Percentiles rank a stretch among this genome's conserved stretches.
Evolutionary conservation across 2,113 vertebrate species (phyloP).

Genomic region (Callospermophilus lateralis): DNA sequence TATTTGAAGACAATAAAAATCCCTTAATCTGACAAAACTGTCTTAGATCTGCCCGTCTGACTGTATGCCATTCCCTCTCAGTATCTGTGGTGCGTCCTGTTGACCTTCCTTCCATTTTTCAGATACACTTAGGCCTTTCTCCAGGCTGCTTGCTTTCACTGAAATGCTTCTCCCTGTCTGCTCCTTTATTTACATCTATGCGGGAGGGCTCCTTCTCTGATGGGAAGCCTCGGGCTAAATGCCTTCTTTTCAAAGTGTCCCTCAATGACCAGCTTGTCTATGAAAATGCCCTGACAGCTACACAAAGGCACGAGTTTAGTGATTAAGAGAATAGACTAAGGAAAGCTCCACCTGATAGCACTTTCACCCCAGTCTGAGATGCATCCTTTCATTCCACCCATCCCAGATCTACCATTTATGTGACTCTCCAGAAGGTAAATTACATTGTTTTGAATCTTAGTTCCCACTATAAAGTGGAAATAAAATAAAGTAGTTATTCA

Average conservation of each 20-base stretch:
- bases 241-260: conserved; percentile 1
- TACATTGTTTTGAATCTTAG: not conserved
- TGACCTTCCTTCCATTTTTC: conserved; percentile 17
- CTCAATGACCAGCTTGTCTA: conserved; percentile 10
- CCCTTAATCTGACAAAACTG: not conserved
- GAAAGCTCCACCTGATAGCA: not conserved
- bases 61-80: not conserved
- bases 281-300: not conserved
- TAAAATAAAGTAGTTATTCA: not conserved
- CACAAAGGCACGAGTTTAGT: not conserved
- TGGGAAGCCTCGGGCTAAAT: conserved; percentile 47
- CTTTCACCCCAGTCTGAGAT: not conserved
- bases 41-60: not conserved
- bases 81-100: not conserved
- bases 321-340: not conserved
- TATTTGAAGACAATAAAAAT: conserved; percentile 57
- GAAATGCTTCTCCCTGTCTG: not conserved
- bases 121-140: conserved; percentile 15
- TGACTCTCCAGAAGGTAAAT: not conserved
- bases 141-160: not conserved
- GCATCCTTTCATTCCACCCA: not conserved
- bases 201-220: not conserved
- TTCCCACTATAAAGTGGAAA: not conserved
- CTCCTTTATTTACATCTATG: conserved; percentile 8
- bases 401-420: not conserved